phyloP scores from a whole-genome alignment of 2,888 invertebrate genomes.

The Stomorhina lunata region DNA sequence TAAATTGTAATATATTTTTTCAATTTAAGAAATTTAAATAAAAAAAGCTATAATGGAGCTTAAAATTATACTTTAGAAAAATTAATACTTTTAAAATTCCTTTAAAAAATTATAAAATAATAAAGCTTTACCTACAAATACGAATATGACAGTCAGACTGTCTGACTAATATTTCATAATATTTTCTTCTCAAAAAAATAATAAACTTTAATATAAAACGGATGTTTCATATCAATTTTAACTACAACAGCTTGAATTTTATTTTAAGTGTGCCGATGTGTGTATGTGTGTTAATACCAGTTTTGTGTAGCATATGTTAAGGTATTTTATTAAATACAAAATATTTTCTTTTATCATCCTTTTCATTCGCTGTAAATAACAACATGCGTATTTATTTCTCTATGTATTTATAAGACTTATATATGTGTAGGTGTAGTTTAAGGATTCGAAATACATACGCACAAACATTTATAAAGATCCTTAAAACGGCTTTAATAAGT shows the following conservation, averaged over 20 bases:
- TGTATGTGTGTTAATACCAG: background rate
- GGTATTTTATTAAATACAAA: slow-evolving; percentile 14
- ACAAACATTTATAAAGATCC: background rate
- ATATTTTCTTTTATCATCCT: background rate
- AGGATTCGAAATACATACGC: slow-evolving; percentile 1
- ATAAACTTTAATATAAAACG: no score
- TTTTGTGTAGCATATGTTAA: slow-evolving; percentile 19
- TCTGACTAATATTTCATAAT: background rate
- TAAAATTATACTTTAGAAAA: no score
- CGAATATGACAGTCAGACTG: background rate
- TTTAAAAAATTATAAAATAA: no score
- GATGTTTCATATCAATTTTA: background rate
- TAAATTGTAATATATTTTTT: no score
- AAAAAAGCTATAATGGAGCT: no score
- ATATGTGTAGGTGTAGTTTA: slow-evolving; percentile 12
- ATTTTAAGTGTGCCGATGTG: background rate
- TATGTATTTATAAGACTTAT: slow-evolving; percentile 16
- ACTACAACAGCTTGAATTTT: background rate
- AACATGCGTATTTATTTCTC: background rate
- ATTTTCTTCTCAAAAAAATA: background rate
- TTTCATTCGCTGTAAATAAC: background rate
- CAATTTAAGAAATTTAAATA: no score
- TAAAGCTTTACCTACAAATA: no score
- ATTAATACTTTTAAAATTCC: no score
- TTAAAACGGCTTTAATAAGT: slow-evolving; percentile 6